These are phyloP conservation scores for Aplodontia rufa DNA, from an alignment of 2,113 vertebrate genomes.

Conservation along the genomic window DNA sequence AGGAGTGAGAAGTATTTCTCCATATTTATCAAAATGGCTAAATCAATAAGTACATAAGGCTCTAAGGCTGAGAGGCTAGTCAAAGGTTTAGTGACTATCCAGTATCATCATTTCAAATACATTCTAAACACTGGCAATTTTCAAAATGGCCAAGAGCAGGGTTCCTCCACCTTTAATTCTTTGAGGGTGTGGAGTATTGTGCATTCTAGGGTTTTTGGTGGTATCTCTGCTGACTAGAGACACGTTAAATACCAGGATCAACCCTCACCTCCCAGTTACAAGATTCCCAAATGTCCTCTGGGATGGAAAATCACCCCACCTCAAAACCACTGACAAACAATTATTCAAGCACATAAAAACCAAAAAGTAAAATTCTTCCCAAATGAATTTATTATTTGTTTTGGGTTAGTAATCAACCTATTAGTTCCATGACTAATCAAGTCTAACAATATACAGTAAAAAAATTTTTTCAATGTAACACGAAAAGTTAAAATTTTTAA, in stretches of 20 bases:
- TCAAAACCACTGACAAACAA: neutral
- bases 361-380: constrained; percentile 26
- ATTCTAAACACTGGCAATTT: neutral
- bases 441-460: neutral
- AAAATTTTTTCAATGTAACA: constrained; percentile 14
- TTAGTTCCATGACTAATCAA: constrained; percentile 40
- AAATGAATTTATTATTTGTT: constrained; percentile 44
- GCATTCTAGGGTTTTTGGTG: neutral
- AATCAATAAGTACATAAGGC: neutral
- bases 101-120: constrained; percentile 7
- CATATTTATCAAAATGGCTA: neutral
- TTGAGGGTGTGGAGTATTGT: neutral
- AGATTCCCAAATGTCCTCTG: neutral
- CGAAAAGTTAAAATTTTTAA: neutral
- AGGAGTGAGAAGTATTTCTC: neutral
- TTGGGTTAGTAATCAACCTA: constrained; percentile 13
- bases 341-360: constrained; percentile 21
- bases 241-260: neutral
- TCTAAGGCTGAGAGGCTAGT: neutral
- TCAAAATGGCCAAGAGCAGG: neutral
- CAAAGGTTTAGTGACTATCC: neutral
- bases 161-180: neutral
- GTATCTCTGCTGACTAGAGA: neutral
- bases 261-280: neutral
- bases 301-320: neutral